These are phyloP conservation scores for Eptesicus fuscus DNA, from an alignment of 2,113 vertebrate genomes.

Conservation along the genomic window DNA sequence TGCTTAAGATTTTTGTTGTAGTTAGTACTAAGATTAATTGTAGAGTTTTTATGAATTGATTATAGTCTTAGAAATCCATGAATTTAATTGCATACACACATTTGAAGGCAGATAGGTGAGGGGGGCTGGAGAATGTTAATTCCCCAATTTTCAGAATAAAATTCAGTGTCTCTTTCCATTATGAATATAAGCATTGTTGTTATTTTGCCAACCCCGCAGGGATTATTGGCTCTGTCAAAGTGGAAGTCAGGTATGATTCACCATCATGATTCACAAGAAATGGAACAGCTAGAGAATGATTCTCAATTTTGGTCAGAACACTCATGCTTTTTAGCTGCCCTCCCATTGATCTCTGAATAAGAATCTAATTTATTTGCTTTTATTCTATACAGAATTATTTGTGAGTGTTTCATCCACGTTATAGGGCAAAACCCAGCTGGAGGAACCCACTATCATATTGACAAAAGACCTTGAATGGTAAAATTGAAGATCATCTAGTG, in stretches of 20 bases:
- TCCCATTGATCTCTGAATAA: not conserved
- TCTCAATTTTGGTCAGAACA: not conserved
- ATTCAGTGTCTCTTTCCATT: not conserved
- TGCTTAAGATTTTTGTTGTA: too few species aligned
- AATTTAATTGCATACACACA: not conserved
- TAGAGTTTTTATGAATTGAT: not conserved
- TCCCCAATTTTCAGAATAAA: not conserved
- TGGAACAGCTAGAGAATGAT: not conserved
- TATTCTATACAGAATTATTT: not conserved
- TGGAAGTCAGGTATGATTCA: not conserved
- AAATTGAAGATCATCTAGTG: not conserved
- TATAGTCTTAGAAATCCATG: not conserved
- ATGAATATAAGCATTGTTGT: not conserved
- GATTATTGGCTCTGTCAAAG: not conserved
- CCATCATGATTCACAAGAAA: not conserved
- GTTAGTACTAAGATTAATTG: not conserved
- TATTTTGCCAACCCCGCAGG: not conserved
- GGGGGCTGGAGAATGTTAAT: not conserved
- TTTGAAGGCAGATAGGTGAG: not conserved
- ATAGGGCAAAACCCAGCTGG: not conserved
- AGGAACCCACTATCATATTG: not conserved
- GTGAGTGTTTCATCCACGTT: not conserved
- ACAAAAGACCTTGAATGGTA: not conserved
- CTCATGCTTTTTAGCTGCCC: not conserved
- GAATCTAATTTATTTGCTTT: not conserved